Conservation (phyloP, 2,113 vertebrate species). For the Brachyistius frenatus region DNA sequence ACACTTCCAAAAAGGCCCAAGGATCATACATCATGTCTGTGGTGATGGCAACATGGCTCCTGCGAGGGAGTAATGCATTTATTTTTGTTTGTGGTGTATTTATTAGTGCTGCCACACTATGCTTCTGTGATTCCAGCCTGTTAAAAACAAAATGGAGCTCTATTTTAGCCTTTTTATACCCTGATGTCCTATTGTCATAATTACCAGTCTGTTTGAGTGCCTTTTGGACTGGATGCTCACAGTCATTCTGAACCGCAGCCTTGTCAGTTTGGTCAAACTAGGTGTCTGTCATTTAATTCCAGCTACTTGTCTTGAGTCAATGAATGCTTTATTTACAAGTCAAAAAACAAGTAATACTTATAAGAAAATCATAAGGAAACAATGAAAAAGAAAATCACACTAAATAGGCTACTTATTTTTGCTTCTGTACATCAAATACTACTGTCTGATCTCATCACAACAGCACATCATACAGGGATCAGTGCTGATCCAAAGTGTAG, state of each 20-base stretch:
- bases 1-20: conserved; percentile 16
- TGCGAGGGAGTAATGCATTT: conserved; percentile 30
- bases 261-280: conserved; percentile 1
- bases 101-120: conserved; percentile 16
- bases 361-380: no score
- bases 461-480: no score
- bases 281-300: not conserved
- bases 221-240: conserved; percentile 12
- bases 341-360: not conserved
- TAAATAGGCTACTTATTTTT: no score
- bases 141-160: conserved; percentile 29
- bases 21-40: conserved; percentile 50
- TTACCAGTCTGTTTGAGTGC: conserved; percentile 3
- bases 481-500: no score
- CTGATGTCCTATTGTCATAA: conserved; percentile 13
- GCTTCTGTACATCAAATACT: no score
- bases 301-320: not conserved
- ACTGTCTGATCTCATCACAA: no score
- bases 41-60: conserved; percentile 44
- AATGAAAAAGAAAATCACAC: no score
- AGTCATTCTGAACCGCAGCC: not conserved
- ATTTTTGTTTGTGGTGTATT: conserved; percentile 49
- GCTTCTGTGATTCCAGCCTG: conserved; percentile 53
- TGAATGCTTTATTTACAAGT: not conserved
- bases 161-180: conserved; percentile 30